Percentiles rank a stretch among this genome's conserved stretches.
Evolutionary conservation across 53 echinoderm and acorn worm genomes (phyloP).

Genomic region (Astropecten irregularis): DNA sequence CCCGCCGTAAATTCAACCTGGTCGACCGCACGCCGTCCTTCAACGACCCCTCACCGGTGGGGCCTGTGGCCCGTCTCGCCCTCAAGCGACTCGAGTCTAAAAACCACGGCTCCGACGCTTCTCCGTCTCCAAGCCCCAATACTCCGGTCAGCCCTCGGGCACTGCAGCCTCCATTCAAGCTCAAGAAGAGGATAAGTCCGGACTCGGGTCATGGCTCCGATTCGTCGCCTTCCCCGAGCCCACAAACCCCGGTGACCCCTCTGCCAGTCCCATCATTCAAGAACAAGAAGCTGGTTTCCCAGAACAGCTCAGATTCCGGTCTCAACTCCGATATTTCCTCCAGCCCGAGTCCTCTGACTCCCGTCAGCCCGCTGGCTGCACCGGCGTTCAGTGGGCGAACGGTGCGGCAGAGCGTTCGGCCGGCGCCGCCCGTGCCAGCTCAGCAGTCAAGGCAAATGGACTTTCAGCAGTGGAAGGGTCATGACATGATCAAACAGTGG

Average conservation of each 20-base stretch:
- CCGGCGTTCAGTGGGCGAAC: slow-evolving; percentile 9
- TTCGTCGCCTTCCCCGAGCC: neutral
- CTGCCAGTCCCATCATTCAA: slow-evolving; percentile 20
- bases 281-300: neutral
- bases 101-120: neutral
- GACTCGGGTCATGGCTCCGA: slow-evolving; percentile 6
- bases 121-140: slow-evolving; percentile 5
- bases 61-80: slow-evolving; percentile 42
- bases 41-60: neutral
- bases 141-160: neutral
- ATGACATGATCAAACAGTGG: slow-evolving; percentile 29
- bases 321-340: slow-evolving; percentile 13
- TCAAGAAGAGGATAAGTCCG: neutral
- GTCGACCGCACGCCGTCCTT: slow-evolving; percentile 24
- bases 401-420: slow-evolving; percentile 13
- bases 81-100: neutral
- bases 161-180: neutral
- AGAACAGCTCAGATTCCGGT: slow-evolving; percentile 1
- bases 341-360: slow-evolving; percentile 22
- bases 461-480: slow-evolving; percentile 11
- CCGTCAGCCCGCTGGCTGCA: slow-evolving; percentile 17
- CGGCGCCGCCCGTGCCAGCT: neutral
- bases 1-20: slow-evolving; percentile 49
- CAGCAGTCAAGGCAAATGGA: neutral
- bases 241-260: slow-evolving; percentile 1